These are phyloP conservation scores for Schizaphis graminum DNA, from an alignment of 2,888 invertebrate species.

Conservation along the genomic window DNA sequence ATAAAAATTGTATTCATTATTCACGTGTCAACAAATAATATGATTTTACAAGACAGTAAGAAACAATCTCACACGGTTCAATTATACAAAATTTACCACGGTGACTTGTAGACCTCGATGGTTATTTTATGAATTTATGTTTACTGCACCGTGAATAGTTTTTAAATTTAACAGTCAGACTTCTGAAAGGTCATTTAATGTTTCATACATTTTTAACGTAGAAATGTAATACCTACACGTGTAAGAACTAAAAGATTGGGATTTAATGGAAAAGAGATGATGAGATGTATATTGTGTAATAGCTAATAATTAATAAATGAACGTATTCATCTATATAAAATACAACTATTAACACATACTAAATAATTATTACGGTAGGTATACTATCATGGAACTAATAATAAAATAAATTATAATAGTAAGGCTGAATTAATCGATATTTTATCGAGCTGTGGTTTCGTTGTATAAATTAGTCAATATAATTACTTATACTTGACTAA, in stretches of 20 bases:
- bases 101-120: conserved; percentile 26
- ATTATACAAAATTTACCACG: background rate
- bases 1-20: background rate
- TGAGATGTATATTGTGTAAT: background rate
- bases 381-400: background rate
- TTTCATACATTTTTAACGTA: background rate
- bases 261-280: background rate
- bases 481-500: background rate
- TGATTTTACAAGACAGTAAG: background rate
- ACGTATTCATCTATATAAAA: background rate
- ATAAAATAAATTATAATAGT: background rate
- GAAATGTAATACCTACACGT: background rate
- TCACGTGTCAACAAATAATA: background rate
- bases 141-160: conserved; percentile 27
- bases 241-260: background rate
- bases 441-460: background rate
- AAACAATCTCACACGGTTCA: conserved; percentile 9
- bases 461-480: background rate
- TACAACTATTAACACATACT: background rate
- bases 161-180: background rate
- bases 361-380: background rate
- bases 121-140: background rate
- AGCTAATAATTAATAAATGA: background rate
- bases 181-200: conserved; percentile 2
- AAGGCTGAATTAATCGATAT: background rate